Base-by-base conservation (phyloP, 1,140 invertebrate species). In the Notospermus geniculatus region DNA sequence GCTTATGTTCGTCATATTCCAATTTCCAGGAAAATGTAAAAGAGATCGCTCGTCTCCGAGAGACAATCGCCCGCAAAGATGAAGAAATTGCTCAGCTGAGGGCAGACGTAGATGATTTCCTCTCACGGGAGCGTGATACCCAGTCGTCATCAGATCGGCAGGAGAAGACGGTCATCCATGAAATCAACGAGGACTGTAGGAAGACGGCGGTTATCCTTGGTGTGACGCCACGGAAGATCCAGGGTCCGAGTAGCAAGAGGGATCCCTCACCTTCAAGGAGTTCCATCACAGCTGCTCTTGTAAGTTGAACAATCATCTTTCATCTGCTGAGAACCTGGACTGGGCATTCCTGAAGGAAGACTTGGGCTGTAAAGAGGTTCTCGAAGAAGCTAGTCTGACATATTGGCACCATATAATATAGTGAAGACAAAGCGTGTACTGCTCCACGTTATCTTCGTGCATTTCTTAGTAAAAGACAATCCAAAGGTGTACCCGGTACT, bases 131-230 rank as follows among this genome's bases (percentile, higher is more conserved):
- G 56, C 64, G 65, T 22, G 71, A 78, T 23, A 64, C 57, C 32
- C 45, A 30, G 22, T 28, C 59, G n/a, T 52, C 59, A 1, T 54
- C 72, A n/a, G 76, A 80, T 17, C 61, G 67, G n/a, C 64, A 66
- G 1, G 78, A 80, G 56, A 62, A 70, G 53, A 76, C 69, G 2
- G 62, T 78, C 5, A 63, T 78, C 30, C 69, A 72, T 32, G 78
- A 79, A 54, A 71, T 80, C 25, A 78, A 80, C 54, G 76, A 80
- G 15, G 78, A 79, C 53, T 78, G 75, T 60, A 54, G 72, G 15
- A 70, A 67, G 53, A 71, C 70, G 25, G 69, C 76, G 0, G 56
- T 59, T 15, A 22, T 78, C 5, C 52, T 78, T 1, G 76, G 78
- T 2, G 63, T 73, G 7, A 62, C 53, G 50, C 74, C 76, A 13